Percentiles rank a stretch among this genome's conserved stretches.
Evolutionary conservation across 2,113 vertebrate genomes (phyloP).

Genomic region (Psilopogon haemacephalus): DNA sequence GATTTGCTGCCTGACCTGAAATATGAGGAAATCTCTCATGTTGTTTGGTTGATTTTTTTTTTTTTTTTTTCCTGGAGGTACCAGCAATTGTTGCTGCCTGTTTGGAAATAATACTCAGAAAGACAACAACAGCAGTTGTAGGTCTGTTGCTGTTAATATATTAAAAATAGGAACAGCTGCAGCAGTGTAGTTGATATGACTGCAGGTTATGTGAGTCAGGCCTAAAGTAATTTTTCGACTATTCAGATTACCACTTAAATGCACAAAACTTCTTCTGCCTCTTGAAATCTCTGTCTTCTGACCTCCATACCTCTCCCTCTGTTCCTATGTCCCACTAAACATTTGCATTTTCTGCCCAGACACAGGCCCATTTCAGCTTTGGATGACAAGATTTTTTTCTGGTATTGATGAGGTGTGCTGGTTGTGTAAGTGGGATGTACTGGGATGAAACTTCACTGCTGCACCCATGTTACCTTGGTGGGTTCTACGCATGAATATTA

Average conservation of each 20-base stretch:
- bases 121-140: too few relatives aligned
- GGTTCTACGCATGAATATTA: not conserved
- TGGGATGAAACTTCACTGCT: fast-evolving
- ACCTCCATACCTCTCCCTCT: not conserved
- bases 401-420: not conserved
- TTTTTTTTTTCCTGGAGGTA: not conserved
- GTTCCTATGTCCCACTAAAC: fast-evolving
- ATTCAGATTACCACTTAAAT: not conserved
- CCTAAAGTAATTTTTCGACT: not conserved
- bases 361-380: fast-evolving
- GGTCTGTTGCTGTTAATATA: not conserved
- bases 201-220: not conserved
- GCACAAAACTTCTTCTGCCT: not conserved
- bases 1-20: not conserved
- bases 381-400: not conserved
- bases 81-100: not conserved
- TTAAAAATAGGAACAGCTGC: not conserved
- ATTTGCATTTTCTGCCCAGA: not conserved
- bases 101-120: not conserved
- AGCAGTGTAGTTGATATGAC: not conserved
- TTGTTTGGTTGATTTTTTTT: too few relatives aligned
- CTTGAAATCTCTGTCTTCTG: not conserved
- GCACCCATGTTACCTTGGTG: fast-evolving
- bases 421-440: not conserved
- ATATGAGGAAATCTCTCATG: not conserved